Percentiles rank a stretch among this genome's conserved stretches.
Conservation (phyloP, 2,113 vertebrate species). For the Lampris incognitus region DNA sequence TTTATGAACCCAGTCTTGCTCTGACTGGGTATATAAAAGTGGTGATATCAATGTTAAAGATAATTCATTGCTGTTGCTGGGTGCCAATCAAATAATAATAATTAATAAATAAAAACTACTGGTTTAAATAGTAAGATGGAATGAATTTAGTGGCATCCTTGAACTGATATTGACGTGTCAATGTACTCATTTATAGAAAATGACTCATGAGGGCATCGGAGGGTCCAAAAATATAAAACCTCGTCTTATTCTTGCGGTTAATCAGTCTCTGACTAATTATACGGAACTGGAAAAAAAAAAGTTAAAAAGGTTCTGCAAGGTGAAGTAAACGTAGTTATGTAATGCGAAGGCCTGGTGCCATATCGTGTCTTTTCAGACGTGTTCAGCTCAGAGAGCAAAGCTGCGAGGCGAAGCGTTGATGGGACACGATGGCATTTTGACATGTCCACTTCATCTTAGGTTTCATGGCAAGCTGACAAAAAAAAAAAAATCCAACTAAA, state of each 20-base stretch:
- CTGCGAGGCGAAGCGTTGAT: not conserved
- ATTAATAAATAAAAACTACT: not conserved
- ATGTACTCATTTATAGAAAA: not conserved
- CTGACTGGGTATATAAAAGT: too few relatives aligned
- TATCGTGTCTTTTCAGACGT: not conserved
- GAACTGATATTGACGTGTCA: not conserved
- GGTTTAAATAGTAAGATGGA: not conserved
- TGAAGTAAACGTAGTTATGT: too few relatives aligned
- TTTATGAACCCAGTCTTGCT: too few relatives aligned
- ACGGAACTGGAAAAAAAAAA: not conserved
- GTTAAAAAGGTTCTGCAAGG: too few relatives aligned
- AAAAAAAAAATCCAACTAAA: too few relatives aligned
- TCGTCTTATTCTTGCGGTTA: not conserved
- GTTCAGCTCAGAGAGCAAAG: not conserved
- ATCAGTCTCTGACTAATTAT: not conserved
- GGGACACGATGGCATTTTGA: too few relatives aligned
- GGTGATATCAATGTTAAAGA: not conserved
- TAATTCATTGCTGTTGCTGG: not conserved
- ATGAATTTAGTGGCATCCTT: not conserved
- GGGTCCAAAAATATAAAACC: not conserved
- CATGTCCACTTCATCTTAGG: too few relatives aligned
- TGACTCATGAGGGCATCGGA: not conserved
- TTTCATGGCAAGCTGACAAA: too few relatives aligned
- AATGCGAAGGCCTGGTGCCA: too few relatives aligned
- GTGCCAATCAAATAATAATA: not conserved